Conservation (phyloP, 2,113 vertebrate genomes). For the Hypanus sabinus region DNA sequence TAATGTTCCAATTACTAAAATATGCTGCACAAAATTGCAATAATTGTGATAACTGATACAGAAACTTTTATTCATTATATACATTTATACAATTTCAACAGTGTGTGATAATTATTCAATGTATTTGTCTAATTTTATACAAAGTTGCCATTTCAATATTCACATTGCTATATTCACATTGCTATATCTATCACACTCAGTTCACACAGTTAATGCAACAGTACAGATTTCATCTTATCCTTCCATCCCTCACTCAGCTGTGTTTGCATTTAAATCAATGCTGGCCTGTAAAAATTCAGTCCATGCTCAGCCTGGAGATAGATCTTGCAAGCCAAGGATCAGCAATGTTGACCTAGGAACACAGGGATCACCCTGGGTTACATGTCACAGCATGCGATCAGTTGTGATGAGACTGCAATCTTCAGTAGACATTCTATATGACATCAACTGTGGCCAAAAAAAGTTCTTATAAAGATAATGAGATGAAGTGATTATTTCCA, state of each 20-base stretch:
- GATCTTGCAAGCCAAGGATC: neutral
- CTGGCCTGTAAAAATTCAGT: neutral
- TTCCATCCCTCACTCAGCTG: neutral
- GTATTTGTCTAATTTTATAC: neutral
- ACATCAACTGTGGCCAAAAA: neutral
- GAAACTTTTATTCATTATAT: neutral
- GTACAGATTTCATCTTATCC: neutral
- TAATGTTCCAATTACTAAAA: neutral
- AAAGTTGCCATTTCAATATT: conserved; percentile 3
- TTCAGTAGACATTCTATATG: neutral
- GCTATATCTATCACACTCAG: neutral
- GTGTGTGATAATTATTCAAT: neutral
- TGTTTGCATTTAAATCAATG: neutral
- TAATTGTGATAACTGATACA: neutral
- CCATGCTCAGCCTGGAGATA: neutral
- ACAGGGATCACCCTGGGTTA: neutral
- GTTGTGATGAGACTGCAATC: neutral
- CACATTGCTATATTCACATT: neutral
- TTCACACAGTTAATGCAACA: neutral
- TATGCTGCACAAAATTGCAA: neutral
- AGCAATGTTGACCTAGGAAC: neutral
- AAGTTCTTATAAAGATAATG: no score
- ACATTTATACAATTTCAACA: neutral
- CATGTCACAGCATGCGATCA: neutral
- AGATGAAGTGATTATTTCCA: neutral